Evolutionary conservation across 2,113 vertebrate genomes (phyloP).

Genomic region (Tetrax tetrax): DNA sequence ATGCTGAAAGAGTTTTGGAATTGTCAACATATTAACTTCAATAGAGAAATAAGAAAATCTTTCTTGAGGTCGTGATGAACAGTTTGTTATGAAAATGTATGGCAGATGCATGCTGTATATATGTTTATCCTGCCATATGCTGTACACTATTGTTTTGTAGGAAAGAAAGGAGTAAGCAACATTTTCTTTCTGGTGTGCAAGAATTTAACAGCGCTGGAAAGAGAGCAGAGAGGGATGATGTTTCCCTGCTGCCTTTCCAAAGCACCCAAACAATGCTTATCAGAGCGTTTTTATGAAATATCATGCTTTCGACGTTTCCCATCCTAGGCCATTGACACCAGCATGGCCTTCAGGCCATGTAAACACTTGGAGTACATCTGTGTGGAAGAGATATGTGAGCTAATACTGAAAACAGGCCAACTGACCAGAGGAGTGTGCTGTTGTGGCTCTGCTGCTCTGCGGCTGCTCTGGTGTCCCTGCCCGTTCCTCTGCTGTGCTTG

Average conservation of each 20-base stretch:
- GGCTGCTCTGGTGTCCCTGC: background rate
- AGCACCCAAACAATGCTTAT: background rate
- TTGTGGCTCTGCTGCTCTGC: background rate
- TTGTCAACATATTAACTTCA: background rate
- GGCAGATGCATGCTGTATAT: background rate
- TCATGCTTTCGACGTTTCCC: background rate
- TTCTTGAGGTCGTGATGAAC: background rate
- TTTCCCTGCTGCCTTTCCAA: background rate
- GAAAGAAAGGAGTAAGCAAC: background rate
- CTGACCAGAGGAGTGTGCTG: background rate
- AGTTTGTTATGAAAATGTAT: background rate
- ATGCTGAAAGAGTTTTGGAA: background rate
- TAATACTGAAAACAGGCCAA: background rate
- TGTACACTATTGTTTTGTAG: background rate
- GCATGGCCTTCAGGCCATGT: accelerated
- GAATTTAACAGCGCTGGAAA: background rate
- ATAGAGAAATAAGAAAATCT: background rate
- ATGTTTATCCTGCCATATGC: background rate
- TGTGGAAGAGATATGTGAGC: no score
- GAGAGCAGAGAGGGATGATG: accelerated
- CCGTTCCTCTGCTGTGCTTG: background rate
- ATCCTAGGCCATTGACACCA: background rate
- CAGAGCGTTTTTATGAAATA: background rate
- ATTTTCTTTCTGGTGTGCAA: background rate
- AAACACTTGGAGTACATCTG: accelerated